Conservation (phyloP, 2,797 vertebrate species). For the Diceros bicornis region DNA sequence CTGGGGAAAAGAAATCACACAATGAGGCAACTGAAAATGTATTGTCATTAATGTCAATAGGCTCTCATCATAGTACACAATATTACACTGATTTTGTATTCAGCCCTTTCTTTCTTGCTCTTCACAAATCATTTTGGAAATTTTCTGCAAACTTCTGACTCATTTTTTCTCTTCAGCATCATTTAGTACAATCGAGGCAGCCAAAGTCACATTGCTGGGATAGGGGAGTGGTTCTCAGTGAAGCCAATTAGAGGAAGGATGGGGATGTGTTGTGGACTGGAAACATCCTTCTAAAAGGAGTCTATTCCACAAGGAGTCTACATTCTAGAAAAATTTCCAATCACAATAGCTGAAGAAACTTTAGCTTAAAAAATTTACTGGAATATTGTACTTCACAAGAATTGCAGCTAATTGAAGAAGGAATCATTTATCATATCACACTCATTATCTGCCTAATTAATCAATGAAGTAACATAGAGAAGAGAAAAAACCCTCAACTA, state of each 20-base stretch:
- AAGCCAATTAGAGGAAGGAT: neutral
- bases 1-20: neutral
- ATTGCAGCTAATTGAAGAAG: neutral
- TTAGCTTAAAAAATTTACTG: conserved; percentile 14
- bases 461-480: neutral
- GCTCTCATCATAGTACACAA: neutral
- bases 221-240: neutral
- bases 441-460: conserved; percentile 17
- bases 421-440: neutral
- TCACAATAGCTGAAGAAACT: neutral
- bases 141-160: neutral
- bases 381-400: conserved; percentile 4
- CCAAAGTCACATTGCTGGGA: neutral
- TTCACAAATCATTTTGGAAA: neutral
- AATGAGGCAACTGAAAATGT: neutral
- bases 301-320: neutral
- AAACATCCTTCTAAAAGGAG: neutral
- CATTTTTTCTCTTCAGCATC: neutral
- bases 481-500: neutral
- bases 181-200: neutral
- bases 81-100: neutral
- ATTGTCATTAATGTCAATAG: neutral
- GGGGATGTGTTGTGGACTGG: neutral
- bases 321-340: neutral
- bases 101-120: neutral